Evolutionary conservation across 2,113 vertebrate species (phyloP), one percentile per base, ranked within the genome.

Genomic region (Podarcis cretensis): DNA sequence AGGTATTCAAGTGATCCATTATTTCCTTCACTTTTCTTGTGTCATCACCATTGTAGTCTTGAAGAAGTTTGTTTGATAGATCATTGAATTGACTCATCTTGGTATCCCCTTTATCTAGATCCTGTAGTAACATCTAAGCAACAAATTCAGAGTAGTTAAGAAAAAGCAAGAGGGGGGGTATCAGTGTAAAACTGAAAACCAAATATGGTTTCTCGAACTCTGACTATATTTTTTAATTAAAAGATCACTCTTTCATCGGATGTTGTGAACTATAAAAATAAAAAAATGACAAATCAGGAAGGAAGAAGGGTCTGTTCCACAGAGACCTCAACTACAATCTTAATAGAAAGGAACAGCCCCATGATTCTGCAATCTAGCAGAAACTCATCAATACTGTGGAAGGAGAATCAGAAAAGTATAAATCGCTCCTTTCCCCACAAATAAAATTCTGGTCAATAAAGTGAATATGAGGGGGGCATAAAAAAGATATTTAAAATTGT

Each of bases 11-110:
- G 88, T 97, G 97, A 77, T 99, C 98, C 0, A 97, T 97, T 89
- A 98, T 97, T 95, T 99, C 99, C 90, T 99, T 98, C 93, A 99
- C 97, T 80, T 96, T 97, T 91, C 99, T 97, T 0, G 98, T 99
- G 94, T 99, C 99, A 81, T 99, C 99, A 1, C 92, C 88, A 32
- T 96, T 93, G 90, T 99, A 99, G 25, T 99, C 98, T 48, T 96
- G 97, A 89, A 99, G 96, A 13, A 99, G 96, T 94, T 98, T 98
- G 93, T 96, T 97, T 79, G 98, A 99, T 35, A 99, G 96, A 57
- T 98, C 98, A n/a, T 98, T 98, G 91, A 99, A 99, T 0, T 96
- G 96, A 83, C 96, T 95, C 32, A 99, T 93, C 0, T 96, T 84
- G 25, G 96, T 96, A 82, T 99, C 98, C 3, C 98, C 98, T 91